Base-by-base conservation (phyloP, 2,113 vertebrate species). In the Esox niger region DNA sequence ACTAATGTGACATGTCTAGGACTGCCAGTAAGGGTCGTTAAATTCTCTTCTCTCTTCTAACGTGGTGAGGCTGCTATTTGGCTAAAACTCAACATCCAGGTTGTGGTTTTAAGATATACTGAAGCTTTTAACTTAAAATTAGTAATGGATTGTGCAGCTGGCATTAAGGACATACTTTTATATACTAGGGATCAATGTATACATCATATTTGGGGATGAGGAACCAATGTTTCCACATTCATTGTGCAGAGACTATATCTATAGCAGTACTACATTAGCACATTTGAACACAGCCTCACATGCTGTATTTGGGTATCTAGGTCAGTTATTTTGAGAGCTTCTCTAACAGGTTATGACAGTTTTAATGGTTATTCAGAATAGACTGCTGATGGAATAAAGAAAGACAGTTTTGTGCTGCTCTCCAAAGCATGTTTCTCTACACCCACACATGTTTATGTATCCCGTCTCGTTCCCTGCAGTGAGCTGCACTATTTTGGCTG, bases 401-500 rank as follows among this genome's bases (percentile, higher is more conserved):
- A 10, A 17, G 3, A 17, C 27, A 17, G 1, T 27, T 59, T 13
- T 11, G 0, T 31, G 6, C 27, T 58, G 26, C 6, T 26, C 56
- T 58, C 27, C 6, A 21, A 52, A 52, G 47, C 47, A 21, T 38
- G 20, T 52, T 21, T 21, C 9, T 52, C n/a, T 52, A 52, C 38
- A 43, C 38, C 38, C 38, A 43, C 38, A 23, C n/a, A 6, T n/a
- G n/a, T 52, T n/a, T 23, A 30, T 69, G 25, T 61, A 26, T 54
- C 30, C n/a, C 27, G 20, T 71, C 59, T 67, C 29, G 52, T 69
- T 66, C 70, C 15, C 27, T 59, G 23, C 15, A 9, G 23, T 55
- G 43, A 55, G 55, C 55, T 68, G 30, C 55, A 71, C 20, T 49
- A 23, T 62, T 66, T 57, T 43, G 38, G n/a, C n/a, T n/a, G 67